These are phyloP conservation scores for Pandemis corylana DNA, from an alignment of 2,888 invertebrate genomes.

Conservation along the genomic window DNA sequence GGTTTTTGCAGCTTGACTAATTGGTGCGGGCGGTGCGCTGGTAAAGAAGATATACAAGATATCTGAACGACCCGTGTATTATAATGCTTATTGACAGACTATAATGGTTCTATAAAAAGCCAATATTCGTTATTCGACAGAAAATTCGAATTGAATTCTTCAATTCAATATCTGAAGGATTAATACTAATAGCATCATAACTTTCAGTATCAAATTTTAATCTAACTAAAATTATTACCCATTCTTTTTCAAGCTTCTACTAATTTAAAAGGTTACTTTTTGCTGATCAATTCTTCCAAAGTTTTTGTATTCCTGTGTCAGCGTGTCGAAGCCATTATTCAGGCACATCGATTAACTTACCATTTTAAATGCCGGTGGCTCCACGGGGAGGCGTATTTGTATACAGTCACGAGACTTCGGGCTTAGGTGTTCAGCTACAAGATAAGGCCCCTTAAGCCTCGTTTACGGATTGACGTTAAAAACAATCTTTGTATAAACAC, in stretches of 20 bases:
- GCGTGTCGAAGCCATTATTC: background rate
- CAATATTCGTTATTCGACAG: too few species aligned
- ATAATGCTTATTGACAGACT: too few species aligned
- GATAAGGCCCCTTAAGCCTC: constrained; percentile 10
- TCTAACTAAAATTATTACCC: too few species aligned
- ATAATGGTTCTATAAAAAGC: too few species aligned
- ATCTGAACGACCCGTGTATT: too few species aligned
- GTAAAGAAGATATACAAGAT: too few species aligned
- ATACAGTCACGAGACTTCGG: background rate
- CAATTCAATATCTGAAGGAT: too few species aligned
- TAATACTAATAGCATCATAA: too few species aligned
- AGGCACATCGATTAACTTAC: constrained; percentile 4
- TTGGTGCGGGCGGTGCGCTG: too few species aligned
- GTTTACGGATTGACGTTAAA: constrained; percentile 13
- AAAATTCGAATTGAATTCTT: too few species aligned
- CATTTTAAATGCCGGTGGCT: background rate
- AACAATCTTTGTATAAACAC: background rate
- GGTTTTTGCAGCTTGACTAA: too few species aligned
- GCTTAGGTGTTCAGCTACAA: background rate
- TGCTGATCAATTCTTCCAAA: background rate
- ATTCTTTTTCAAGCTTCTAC: background rate
- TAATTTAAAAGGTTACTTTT: background rate
- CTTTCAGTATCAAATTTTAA: too few species aligned
- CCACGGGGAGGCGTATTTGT: background rate
- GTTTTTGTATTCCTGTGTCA: constrained; percentile 4